Evolutionary conservation across 2,113 vertebrate genomes (phyloP), one percentile per base, ranked within the genome.

Genomic region (Poicephalus gulielmi): DNA sequence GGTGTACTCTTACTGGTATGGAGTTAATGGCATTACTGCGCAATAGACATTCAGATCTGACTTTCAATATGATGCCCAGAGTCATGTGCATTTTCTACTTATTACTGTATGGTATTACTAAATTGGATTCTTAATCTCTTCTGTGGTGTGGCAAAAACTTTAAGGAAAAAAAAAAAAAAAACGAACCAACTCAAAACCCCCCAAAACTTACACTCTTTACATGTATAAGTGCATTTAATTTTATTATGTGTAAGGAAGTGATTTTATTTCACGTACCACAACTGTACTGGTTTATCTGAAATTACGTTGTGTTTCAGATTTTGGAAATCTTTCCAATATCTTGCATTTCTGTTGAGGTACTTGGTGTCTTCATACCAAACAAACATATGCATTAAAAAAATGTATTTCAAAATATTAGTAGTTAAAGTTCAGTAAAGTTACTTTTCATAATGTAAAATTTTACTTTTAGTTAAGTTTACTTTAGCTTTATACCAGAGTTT

Each of bases 1-100:
- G 74, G 67, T 91, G 19, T 95, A 95, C 92, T 96, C 80, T 90
- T 92, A 92, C 91, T 95, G 81, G 87, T 77, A 87, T 97, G 88
- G 96, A 96, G 84, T 88, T 92, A 97, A 88, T 97, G 93, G 39
- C 84, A 90, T 96, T 92, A 49, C 71, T 84, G 88, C 11, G 19
- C 86, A 92, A 76, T 81, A 85, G 91, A 75, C 68, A 62, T 83
- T 83, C 62, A 88, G 91, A 19, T 94, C 76, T 80, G 78, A 60
- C 91, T 95, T 97, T 95, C 78, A 90, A 83, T 91, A 46, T 67
- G 47, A 94, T 92, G 87, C 78, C 73, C 69, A 52, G 84, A 84
- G 67, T 95, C 77, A 85, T 1, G n/a, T 90, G 86, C 68, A 49
- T 85, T 96, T 96, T 82, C 95, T 92, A n/a, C 41, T 82, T 64